phyloP scores from a whole-genome alignment of 2,113 vertebrate species.

The Cebidichthys violaceus region DNA sequence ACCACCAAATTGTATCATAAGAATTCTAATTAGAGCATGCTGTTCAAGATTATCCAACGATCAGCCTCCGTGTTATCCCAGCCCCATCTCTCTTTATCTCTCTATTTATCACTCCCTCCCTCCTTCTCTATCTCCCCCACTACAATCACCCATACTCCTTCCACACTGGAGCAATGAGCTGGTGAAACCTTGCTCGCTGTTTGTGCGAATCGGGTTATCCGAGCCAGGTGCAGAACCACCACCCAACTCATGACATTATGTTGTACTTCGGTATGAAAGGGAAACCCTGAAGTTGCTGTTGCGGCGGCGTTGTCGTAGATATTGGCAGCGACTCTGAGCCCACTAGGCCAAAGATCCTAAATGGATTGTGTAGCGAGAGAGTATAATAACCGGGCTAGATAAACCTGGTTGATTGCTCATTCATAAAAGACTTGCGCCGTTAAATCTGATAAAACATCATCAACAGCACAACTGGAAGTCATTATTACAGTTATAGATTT shows the following conservation, averaged over 20 bases:
- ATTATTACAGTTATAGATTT: not conserved
- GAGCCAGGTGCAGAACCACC: slow-evolving; percentile 12
- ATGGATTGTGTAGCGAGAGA: not conserved
- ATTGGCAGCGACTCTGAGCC: not conserved
- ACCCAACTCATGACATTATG: not conserved
- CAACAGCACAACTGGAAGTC: slow-evolving; percentile 19
- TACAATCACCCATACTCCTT: slow-evolving; percentile 45
- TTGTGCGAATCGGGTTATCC: slow-evolving; percentile 8
- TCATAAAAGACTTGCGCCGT: not conserved
- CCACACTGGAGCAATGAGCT: slow-evolving; percentile 28
- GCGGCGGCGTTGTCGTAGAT: not conserved
- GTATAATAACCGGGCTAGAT: not conserved
- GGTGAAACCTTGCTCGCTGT: slow-evolving; percentile 32
- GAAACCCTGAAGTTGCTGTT: not conserved
- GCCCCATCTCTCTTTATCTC: slow-evolving; percentile 86
- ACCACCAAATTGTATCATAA: slow-evolving; percentile 99
- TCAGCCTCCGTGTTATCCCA: slow-evolving; percentile 92
- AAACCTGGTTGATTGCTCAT: not conserved
- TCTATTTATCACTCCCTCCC: slow-evolving; percentile 81
- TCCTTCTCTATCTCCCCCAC: slow-evolving; percentile 27
- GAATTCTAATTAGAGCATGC: slow-evolving; percentile 99
- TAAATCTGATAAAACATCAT: slow-evolving; percentile 8
- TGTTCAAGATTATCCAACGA: slow-evolving; percentile 98
- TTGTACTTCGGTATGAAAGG: not conserved
- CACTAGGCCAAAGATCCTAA: not conserved